phyloP scores from a whole-genome alignment of 2,797 vertebrate species.

The Calcarius lapponicus region DNA sequence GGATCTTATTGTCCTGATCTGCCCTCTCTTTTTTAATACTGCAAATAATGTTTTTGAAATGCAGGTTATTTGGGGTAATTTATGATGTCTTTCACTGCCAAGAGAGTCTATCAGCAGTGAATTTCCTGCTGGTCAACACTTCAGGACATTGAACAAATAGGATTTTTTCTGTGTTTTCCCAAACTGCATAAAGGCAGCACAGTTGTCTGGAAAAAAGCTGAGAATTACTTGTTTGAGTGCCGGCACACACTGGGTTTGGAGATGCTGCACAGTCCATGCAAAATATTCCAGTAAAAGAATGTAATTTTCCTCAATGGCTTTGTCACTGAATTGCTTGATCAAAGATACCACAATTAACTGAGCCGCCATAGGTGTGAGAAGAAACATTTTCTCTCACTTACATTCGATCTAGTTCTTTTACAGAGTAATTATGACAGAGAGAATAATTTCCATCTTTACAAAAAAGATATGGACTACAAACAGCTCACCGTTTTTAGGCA shows the following conservation, averaged over 20 bases:
- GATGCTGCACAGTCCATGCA: background rate
- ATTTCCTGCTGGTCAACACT: slow-evolving; percentile 10
- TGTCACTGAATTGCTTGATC: slow-evolving; percentile 26
- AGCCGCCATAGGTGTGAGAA: background rate
- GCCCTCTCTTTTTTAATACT: slow-evolving; percentile 28
- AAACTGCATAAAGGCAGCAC: background rate
- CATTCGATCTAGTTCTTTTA: background rate
- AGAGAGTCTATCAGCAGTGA: background rate
- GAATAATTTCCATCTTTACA: background rate
- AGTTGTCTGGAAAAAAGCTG: background rate
- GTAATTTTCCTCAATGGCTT: background rate
- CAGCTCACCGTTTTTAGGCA: background rate
- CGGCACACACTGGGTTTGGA: background rate
- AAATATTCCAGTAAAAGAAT: slow-evolving; percentile 14
- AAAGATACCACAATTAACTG: slow-evolving; percentile 19
- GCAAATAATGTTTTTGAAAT: slow-evolving; percentile 35
- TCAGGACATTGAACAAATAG: background rate
- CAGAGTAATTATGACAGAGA: background rate
- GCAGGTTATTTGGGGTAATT: slow-evolving; percentile 38
- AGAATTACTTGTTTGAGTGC: slow-evolving; percentile 7
- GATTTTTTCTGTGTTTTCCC: background rate
- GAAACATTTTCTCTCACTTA: background rate
- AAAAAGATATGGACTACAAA: background rate
- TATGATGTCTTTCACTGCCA: slow-evolving; percentile 14
- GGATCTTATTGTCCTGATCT: slow-evolving; percentile 37